Percentiles rank a stretch among this genome's conserved stretches.
Conservation (phyloP, 2,797 vertebrate species). For the Sciaenops ocellatus region DNA sequence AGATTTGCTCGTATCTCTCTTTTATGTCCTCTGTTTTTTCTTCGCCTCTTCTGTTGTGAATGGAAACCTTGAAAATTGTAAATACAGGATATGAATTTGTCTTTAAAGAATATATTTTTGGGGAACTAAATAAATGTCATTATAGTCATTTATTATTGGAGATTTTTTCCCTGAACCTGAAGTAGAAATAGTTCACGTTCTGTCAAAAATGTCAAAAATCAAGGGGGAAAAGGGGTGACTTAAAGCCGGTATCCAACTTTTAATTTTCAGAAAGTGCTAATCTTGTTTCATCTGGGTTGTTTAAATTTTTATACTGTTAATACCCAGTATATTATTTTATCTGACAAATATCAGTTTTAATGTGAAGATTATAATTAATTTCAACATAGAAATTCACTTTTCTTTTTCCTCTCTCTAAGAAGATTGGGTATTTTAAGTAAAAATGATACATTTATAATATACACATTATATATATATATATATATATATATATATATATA, state of each 20-base stretch:
- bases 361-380: conserved; percentile 5
- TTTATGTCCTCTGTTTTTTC: conserved; percentile 58
- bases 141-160: conserved; percentile 78
- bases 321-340: not conserved
- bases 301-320: not conserved
- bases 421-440: conserved; percentile 2
- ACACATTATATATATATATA: too few relatives aligned
- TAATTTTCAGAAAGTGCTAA: not conserved
- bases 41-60: conserved; percentile 74
- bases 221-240: not conserved
- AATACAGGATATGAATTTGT: conserved; percentile 84
- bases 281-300: not conserved
- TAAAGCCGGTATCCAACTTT: not conserved
- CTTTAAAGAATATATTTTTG: conserved; percentile 86
- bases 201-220: not conserved
- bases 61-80: conserved; percentile 79
- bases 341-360: conserved; percentile 2
- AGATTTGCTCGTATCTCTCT: conserved; percentile 72
- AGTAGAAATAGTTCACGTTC: not conserved
- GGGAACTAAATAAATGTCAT: conserved; percentile 84
- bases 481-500: too few relatives aligned
- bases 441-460: not conserved
- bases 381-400: not conserved
- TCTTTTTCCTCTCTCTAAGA: not conserved
- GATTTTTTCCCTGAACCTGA: conserved; percentile 26